These are phyloP conservation scores for Sebastes vulpes DNA, from an alignment of 2,797 vertebrate genomes.

Conservation along the genomic window DNA sequence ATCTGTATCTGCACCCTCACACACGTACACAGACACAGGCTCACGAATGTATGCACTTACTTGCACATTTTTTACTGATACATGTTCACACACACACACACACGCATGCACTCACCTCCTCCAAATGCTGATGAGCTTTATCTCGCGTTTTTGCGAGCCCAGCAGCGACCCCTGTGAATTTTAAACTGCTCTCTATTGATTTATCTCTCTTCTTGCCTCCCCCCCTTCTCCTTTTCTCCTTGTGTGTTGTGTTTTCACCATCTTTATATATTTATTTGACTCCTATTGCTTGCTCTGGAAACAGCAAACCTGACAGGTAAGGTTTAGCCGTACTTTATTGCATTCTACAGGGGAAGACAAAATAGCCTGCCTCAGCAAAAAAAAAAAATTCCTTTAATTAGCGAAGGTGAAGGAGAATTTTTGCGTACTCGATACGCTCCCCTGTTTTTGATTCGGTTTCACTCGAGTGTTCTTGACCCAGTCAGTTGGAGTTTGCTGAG, in stretches of 20 bases:
- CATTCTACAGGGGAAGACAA: slow-evolving; percentile 65
- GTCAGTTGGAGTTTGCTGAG: slow-evolving; percentile 3
- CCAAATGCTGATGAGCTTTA: slow-evolving; percentile 80
- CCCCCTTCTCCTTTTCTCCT: slow-evolving; percentile 78
- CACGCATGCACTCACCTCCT: slow-evolving; percentile 30
- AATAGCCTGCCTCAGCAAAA: slow-evolving; percentile 76
- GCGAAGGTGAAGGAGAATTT: slow-evolving; percentile 42
- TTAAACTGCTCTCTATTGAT: slow-evolving; percentile 87
- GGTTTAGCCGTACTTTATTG: slow-evolving; percentile 79
- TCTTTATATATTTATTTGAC: slow-evolving; percentile 86
- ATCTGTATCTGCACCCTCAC: slow-evolving; percentile 43
- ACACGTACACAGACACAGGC: neutral
- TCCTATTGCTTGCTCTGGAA: slow-evolving; percentile 86
- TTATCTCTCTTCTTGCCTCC: slow-evolving; percentile 80
- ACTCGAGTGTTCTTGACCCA: neutral
- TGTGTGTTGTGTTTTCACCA: slow-evolving; percentile 83
- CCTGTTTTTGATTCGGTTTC: slow-evolving; percentile 15
- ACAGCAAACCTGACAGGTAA: slow-evolving; percentile 99
- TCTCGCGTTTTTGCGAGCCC: slow-evolving; percentile 67
- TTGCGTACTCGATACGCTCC: slow-evolving; percentile 22
- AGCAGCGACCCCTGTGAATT: slow-evolving; percentile 78
- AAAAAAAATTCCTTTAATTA: slow-evolving; percentile 70
- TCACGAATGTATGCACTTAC: slow-evolving; percentile 32
- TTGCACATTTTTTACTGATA: slow-evolving; percentile 40
- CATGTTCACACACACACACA: neutral